phyloP scores from a whole-genome alignment of 2,113 vertebrate species.

The Colossoma macropomum region DNA sequence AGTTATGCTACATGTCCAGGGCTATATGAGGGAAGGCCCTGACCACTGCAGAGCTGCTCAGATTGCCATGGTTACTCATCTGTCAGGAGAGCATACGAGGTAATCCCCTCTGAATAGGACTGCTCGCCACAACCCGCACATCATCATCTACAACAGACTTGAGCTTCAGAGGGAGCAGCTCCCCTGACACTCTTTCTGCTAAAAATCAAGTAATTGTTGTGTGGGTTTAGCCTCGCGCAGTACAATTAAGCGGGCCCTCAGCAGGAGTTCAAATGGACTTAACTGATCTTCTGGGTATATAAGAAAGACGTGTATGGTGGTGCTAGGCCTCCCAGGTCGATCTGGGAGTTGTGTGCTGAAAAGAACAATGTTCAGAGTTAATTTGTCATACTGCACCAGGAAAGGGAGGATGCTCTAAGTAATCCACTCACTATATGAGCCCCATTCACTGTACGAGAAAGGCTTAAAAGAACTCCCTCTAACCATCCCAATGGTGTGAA shows the following conservation, averaged over 20 bases:
- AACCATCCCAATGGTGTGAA: not conserved
- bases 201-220: slow-evolving; percentile 42
- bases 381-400: not conserved
- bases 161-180: slow-evolving; percentile 23
- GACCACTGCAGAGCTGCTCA: slow-evolving; percentile 23
- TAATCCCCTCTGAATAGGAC: slow-evolving; percentile 34
- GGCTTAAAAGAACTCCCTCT: not conserved
- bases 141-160: slow-evolving; percentile 31
- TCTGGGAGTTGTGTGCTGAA: not conserved
- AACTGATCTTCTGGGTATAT: slow-evolving; percentile 16
- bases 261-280: slow-evolving; percentile 29
- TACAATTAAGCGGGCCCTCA: slow-evolving; percentile 24
- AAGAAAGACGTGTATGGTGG: not conserved
- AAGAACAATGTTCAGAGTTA: not conserved
- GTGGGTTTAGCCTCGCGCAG: slow-evolving; percentile 27
- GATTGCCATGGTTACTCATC: slow-evolving; percentile 41
- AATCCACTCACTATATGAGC: not conserved
- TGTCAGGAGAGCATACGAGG: slow-evolving; percentile 37
- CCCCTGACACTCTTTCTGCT: slow-evolving; percentile 30
- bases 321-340: not conserved
- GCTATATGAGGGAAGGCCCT: slow-evolving; percentile 6
- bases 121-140: slow-evolving; percentile 18
- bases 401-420: not conserved
- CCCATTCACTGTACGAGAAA: not conserved
- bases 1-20: not conserved